Base-by-base conservation (phyloP, 2,113 vertebrate species). In the Coreoperca whiteheadi region DNA sequence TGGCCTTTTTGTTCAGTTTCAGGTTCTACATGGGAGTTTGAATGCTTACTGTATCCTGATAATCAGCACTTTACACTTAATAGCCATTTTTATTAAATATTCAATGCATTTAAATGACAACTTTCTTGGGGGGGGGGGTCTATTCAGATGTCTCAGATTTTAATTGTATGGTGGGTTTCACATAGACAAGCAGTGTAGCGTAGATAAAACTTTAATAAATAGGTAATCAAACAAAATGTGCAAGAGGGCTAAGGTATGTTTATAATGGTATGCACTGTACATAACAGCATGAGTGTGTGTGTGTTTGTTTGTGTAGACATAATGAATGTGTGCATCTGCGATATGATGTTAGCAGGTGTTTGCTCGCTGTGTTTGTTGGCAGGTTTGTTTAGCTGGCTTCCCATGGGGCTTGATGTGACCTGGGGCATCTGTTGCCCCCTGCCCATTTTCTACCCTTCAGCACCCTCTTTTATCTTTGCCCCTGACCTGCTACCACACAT, bases 391-490 rank as follows among this genome's bases (percentile, higher is more conserved):
- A 64, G 80, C 78, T 63, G 67, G 43, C 54, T 71, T 78, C 85
- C 89, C 82, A 16, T 66, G 77, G 83, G 88, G 69, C 69, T 68
- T 32, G 51, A 25, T 60, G 68, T 78, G 57, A 89, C 90, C 91
- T 59, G 73, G 83, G 85, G 88, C 92, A 92, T 92, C 90, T 94
- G 93, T 82, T 92, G 87, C 78, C 80, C 92, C 81, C 71, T 75
- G 71, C 86, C 60, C 88, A 67, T 68, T 88, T 84, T 56, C 67
- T 88, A 80, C 83, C 92, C 89, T 79, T 88, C 74, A 64, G 65
- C 12, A 6, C 54, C 83, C 76, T 53, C 53, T 79, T 88, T 84
- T 87, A 82, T 90, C 77, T 86, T 14, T 83, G 82, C 41, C 79
- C 71, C 28, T 90, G 89, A 90, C 85, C 89, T 90, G 68, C 83